phyloP scores from a whole-genome alignment of 2,797 vertebrate genomes.

The Salmo trutta region DNA sequence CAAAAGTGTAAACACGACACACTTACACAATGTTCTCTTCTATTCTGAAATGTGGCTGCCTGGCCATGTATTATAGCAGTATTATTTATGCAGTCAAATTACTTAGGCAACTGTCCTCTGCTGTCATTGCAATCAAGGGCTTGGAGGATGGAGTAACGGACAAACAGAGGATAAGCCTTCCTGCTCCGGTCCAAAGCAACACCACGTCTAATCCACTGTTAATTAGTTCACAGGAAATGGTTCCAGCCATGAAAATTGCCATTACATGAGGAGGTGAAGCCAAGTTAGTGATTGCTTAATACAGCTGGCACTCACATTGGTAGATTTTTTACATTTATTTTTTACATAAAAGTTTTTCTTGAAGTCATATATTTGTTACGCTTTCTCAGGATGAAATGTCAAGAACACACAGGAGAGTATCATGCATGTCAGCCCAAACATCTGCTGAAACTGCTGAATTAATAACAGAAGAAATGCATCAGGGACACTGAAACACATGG shows the following conservation, averaged over 20 bases:
- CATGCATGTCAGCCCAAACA: conserved; percentile 1
- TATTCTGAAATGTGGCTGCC: background rate
- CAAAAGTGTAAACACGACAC: background rate
- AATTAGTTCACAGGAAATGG: background rate
- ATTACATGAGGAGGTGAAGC: background rate
- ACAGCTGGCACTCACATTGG: background rate
- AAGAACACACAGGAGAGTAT: background rate
- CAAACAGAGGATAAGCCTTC: conserved; percentile 15
- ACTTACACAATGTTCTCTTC: background rate
- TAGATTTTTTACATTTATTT: no score
- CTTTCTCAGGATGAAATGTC: background rate
- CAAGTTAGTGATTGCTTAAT: background rate
- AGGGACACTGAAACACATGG: conserved; percentile 2
- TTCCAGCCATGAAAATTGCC: background rate
- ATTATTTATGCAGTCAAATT: background rate
- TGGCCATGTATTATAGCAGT: background rate
- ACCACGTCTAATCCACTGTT: conserved; percentile 1
- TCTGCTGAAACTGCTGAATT: background rate
- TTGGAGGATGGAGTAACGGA: conserved; percentile 20
- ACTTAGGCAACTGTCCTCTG: background rate
- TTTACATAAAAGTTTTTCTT: no score
- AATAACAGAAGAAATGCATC: background rate
- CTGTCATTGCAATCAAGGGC: conserved; percentile 12
- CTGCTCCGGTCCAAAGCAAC: conserved; percentile 5
- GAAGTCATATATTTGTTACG: background rate